Evolutionary conservation across 2,113 vertebrate species (phyloP).

Genomic region (Myiopsitta monachus): DNA sequence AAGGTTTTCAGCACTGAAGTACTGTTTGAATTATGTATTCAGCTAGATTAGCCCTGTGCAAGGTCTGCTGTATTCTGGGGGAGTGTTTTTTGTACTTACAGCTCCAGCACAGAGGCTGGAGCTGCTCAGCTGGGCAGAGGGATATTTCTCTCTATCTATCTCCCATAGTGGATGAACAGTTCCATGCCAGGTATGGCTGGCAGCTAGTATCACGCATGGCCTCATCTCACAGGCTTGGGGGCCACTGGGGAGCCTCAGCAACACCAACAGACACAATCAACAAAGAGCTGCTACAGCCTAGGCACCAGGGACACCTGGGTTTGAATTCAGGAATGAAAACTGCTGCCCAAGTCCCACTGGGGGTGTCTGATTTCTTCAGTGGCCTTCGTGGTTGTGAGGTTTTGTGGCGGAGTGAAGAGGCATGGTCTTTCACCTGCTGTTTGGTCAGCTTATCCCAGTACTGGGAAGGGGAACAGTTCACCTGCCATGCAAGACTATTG

Average conservation of each 20-base stretch:
- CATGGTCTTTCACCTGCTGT: background rate
- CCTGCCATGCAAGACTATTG: background rate
- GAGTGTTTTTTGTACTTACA: background rate
- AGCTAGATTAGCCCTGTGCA: background rate
- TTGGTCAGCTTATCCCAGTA: background rate
- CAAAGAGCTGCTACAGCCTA: background rate
- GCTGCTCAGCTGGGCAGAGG: background rate
- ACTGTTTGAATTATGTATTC: background rate
- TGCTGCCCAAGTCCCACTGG: background rate
- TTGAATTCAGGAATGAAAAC: background rate
- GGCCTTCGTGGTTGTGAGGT: background rate
- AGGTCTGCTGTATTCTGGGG: background rate
- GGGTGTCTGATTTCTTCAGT: background rate
- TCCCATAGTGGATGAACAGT: background rate
- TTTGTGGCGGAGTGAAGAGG: accelerated
- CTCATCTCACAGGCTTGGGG: background rate
- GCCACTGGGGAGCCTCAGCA: accelerated
- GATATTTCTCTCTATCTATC: background rate
- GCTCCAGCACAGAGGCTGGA: background rate
- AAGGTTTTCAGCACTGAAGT: background rate
- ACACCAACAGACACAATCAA: background rate
- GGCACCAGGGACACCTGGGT: accelerated
- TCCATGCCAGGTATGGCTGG: background rate
- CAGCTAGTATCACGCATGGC: background rate
- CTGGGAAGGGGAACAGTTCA: background rate